Percentiles rank a stretch among this genome's conserved stretches.
Evolutionary conservation across 2,888 invertebrate species (phyloP).

Genomic region (Dicycla oo): DNA sequence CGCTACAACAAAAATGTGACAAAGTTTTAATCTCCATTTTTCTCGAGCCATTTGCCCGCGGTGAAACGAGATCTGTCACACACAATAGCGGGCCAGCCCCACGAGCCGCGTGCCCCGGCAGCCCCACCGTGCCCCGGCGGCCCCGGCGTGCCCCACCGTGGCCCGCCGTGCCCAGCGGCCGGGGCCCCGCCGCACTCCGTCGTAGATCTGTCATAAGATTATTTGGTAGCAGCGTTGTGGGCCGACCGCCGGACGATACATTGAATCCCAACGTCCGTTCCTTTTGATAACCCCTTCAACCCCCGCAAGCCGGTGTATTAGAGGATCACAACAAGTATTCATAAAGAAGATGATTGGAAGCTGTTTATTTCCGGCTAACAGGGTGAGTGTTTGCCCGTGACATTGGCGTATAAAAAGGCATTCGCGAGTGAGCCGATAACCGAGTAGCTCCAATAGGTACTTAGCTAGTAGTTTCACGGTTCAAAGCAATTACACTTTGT

Average conservation of each 20-base stretch:
- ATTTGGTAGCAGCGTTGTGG: constrained; percentile 34
- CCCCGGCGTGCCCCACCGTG: constrained; percentile 3
- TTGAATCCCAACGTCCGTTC: constrained; percentile 58
- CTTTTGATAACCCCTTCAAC: constrained; percentile 59
- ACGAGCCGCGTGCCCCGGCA: constrained; percentile 18
- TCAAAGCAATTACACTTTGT: constrained; percentile 1
- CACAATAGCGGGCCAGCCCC: constrained; percentile 41
- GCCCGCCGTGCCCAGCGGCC: background rate
- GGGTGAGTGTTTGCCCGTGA: constrained; percentile 45
- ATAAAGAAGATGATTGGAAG: constrained; percentile 51
- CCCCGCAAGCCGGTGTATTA: constrained; percentile 51
- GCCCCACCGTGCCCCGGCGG: constrained; percentile 2
- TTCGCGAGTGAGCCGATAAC: constrained; percentile 32
- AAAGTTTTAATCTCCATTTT: constrained; percentile 60
- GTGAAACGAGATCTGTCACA: constrained; percentile 61
- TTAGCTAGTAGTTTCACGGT: background rate
- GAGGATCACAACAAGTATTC: constrained; percentile 43
- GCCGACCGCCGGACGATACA: constrained; percentile 46
- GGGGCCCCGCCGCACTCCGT: constrained; percentile 14
- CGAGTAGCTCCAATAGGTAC: constrained; percentile 5
- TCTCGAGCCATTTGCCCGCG: constrained; percentile 53
- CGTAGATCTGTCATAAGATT: constrained; percentile 59
- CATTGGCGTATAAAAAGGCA: constrained; percentile 50
- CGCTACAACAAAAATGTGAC: constrained; percentile 39
- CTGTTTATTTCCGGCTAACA: constrained; percentile 47